phyloP scores from a whole-genome alignment of 2,113 vertebrate genomes.

The Cynoglossus semilaevis region DNA sequence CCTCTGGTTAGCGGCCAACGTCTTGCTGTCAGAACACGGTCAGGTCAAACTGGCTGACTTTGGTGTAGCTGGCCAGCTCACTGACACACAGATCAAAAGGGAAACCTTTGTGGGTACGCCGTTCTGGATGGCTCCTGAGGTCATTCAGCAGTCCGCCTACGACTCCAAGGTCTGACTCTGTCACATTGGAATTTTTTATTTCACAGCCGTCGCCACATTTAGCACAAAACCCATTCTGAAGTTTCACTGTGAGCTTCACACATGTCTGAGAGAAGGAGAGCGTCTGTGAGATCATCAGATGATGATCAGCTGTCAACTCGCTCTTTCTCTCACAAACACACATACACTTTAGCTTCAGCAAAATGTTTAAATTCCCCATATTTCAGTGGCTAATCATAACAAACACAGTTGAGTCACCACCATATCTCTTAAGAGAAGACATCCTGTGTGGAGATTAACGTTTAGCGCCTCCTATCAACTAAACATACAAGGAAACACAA shows the following conservation, averaged over 20 bases:
- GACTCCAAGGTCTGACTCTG: constrained; percentile 81
- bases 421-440: no score
- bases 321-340: not conserved
- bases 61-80: constrained; percentile 85
- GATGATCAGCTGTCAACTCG: not conserved
- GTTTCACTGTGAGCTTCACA: no score
- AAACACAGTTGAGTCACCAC: no score
- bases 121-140: constrained; percentile 93
- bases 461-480: no score
- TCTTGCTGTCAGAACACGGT: constrained; percentile 81
- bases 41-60: constrained; percentile 94
- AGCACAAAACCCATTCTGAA: no score
- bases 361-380: no score
- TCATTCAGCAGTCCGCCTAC: constrained; percentile 93
- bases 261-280: no score
- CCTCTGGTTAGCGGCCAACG: constrained; percentile 78
- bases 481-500: no score
- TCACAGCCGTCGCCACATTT: no score
- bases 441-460: no score
- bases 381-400: no score
- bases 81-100: constrained; percentile 92
- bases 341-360: no score
- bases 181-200: not conserved
- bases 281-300: not conserved
- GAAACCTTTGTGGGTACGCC: constrained; percentile 84